phyloP scores from a whole-genome alignment of 1,140 invertebrate species.

The Metopolophium dirhodum region DNA sequence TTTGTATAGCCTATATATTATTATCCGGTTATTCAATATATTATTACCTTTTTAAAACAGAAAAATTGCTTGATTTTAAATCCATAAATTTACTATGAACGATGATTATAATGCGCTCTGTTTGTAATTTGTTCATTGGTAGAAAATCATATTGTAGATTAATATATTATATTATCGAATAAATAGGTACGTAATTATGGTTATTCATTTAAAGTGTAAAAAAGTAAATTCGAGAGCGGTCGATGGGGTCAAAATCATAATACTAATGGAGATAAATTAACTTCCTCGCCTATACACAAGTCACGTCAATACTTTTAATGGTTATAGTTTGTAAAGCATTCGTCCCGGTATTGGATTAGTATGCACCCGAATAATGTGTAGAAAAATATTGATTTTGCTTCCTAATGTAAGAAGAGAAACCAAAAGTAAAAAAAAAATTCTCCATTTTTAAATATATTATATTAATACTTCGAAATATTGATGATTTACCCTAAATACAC shows the following conservation, averaged over 20 bases:
- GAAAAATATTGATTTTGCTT: not conserved
- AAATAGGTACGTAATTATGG: not conserved
- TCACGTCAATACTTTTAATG: not conserved
- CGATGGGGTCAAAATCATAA: not conserved
- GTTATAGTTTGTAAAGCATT: not conserved
- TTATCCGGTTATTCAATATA: not conserved
- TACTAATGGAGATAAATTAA: slow-evolving; percentile 10
- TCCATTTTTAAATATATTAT: not conserved
- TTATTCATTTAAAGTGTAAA: not conserved
- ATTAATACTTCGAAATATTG: too few species aligned
- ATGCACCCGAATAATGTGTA: not conserved
- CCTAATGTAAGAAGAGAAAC: not conserved
- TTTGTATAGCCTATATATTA: not conserved
- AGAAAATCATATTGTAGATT: not conserved
- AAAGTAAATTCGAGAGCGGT: not conserved
- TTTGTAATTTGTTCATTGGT: not conserved
- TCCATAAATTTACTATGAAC: too few species aligned
- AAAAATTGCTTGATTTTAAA: not conserved
- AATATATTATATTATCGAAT: not conserved
- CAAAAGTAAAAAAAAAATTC: not conserved
- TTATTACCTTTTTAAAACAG: not conserved
- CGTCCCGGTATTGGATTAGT: not conserved
- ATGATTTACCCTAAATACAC: not conserved
- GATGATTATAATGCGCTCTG: not conserved
- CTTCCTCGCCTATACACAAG: not conserved